Evolutionary conservation across 2,797 vertebrate species (phyloP).

Genomic region (Pelodytes ibericus): DNA sequence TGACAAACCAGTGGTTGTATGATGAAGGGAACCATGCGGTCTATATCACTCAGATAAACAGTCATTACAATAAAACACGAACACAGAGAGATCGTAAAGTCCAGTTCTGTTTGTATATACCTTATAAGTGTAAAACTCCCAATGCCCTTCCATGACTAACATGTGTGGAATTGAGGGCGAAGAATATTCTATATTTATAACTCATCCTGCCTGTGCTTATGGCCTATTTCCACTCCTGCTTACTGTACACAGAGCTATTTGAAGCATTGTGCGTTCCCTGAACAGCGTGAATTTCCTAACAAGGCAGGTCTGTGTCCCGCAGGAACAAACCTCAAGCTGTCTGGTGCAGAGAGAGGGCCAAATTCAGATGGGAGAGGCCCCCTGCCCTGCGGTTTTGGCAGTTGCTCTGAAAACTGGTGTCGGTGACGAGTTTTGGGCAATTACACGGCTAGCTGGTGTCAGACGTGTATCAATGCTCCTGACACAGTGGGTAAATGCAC

Average conservation of each 20-base stretch:
- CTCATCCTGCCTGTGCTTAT: conserved; percentile 70
- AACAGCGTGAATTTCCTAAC: conserved; percentile 79
- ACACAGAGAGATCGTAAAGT: conserved; percentile 70
- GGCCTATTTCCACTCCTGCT: conserved; percentile 80
- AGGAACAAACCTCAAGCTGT: conserved; percentile 72
- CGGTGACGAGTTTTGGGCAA: conserved; percentile 64
- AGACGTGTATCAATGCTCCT: conserved; percentile 46
- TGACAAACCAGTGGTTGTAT: not conserved
- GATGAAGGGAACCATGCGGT: not conserved
- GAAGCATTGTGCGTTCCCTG: conserved; percentile 79
- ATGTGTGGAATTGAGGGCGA: conserved; percentile 72
- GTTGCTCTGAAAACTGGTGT: conserved; percentile 55
- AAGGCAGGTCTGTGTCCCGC: conserved; percentile 78
- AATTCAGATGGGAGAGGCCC: conserved; percentile 64
- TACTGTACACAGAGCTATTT: conserved; percentile 83
- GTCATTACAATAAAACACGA: not conserved
- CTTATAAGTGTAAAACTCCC: conserved; percentile 80
- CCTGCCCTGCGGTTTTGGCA: conserved; percentile 70
- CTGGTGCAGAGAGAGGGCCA: conserved; percentile 55
- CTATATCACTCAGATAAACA: not conserved
- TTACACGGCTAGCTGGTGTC: conserved; percentile 55
- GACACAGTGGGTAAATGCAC: conserved; percentile 19
- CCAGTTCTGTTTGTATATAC: conserved; percentile 78
- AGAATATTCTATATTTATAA: conserved; percentile 78
- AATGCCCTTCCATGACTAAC: conserved; percentile 74